Percentiles rank a stretch among this genome's conserved stretches.
Conservation (phyloP, 2,113 vertebrate species). For the Apteryx owenii region DNA sequence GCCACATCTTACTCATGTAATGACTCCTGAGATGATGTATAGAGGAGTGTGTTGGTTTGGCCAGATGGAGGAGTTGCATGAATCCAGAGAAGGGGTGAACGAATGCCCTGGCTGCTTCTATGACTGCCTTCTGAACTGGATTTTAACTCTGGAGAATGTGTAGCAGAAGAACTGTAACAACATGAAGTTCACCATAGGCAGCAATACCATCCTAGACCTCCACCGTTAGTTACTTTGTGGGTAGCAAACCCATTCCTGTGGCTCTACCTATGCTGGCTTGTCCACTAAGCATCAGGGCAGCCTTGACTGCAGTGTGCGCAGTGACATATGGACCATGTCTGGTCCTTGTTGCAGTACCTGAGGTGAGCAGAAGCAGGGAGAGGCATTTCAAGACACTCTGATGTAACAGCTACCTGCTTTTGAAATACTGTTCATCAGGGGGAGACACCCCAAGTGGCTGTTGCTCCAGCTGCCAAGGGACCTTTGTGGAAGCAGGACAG, state of each 20-base stretch:
- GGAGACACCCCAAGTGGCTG: not conserved
- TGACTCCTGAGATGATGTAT: not conserved
- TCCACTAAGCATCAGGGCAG: not conserved
- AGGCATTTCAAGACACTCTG: not conserved
- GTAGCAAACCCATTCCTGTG: not conserved
- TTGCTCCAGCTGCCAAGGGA: not conserved
- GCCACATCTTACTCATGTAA: not conserved
- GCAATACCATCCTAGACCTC: not conserved
- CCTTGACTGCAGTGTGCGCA: rapidly evolving
- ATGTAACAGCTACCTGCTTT: not conserved
- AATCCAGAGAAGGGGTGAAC: not conserved
- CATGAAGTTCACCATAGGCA: not conserved
- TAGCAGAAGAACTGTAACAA: not conserved
- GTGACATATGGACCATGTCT: rapidly evolving
- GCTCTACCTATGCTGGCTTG: rapidly evolving
- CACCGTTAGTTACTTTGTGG: not conserved
- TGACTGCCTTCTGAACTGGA: not conserved
- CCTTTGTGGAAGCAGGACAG: not conserved
- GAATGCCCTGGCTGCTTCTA: not conserved
- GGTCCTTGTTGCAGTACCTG: not conserved
- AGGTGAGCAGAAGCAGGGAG: not conserved
- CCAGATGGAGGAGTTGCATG: not conserved
- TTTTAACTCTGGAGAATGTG: not conserved
- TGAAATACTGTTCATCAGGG: not conserved
- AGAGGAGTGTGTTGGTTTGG: not conserved